phyloP scores from a whole-genome alignment of 2,113 vertebrate species.

The Ptychochromis oligacanthus region DNA sequence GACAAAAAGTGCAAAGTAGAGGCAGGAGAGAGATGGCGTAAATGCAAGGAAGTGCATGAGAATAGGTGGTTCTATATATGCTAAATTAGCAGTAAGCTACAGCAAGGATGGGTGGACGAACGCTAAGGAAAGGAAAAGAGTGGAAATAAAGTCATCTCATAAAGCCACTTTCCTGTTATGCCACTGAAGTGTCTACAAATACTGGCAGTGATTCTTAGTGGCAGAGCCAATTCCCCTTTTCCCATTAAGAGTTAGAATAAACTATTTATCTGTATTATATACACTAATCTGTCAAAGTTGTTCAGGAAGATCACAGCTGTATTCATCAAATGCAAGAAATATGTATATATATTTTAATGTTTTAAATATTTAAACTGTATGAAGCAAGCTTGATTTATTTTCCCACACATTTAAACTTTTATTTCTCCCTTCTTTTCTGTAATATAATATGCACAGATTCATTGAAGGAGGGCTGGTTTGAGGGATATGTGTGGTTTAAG shows the following conservation, averaged over 20 bases:
- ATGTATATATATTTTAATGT: constrained; percentile 47
- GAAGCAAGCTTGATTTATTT: constrained; percentile 24
- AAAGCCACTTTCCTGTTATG: constrained; percentile 47
- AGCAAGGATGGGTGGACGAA: neutral
- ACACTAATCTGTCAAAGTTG: constrained; percentile 70
- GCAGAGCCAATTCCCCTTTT: constrained; percentile 47
- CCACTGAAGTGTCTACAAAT: constrained; percentile 49
- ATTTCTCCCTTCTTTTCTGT: neutral
- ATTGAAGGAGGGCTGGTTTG: constrained; percentile 14
- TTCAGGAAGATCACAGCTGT: constrained; percentile 37
- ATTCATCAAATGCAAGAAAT: constrained; percentile 38
- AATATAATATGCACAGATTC: constrained; percentile 36
- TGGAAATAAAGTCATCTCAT: constrained; percentile 35
- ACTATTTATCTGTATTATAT: constrained; percentile 73
- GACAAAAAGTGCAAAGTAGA: constrained; percentile 5
- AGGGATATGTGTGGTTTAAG: constrained; percentile 47
- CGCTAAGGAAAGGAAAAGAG: neutral
- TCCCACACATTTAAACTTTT: constrained; percentile 24
- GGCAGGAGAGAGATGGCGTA: neutral
- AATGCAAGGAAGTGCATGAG: neutral
- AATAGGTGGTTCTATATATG: neutral
- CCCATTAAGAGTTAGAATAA: constrained; percentile 75
- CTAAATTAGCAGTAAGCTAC: neutral
- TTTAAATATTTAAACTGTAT: constrained; percentile 59
- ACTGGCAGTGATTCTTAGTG: constrained; percentile 42